Percentiles rank a stretch among this genome's conserved stretches.
Conservation (phyloP, 2,888 invertebrate genomes). For the Pachymerium ferrugineum region DNA sequence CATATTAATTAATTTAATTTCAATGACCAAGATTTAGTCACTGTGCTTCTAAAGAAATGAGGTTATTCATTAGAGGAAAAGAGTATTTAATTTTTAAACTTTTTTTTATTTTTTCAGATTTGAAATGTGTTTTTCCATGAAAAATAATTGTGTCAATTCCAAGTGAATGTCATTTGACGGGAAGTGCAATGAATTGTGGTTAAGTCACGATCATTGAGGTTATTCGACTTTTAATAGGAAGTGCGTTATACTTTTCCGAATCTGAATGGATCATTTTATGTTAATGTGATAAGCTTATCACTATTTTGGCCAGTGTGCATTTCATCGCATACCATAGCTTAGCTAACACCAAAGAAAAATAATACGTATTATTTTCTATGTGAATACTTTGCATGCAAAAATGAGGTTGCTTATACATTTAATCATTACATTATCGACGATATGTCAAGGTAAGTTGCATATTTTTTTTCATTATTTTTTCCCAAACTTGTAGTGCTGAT, state of each 20-base stretch:
- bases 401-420: neutral
- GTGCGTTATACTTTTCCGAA: neutral
- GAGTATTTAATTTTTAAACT: too few relatives aligned
- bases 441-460: neutral
- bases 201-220: neutral
- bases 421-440: neutral
- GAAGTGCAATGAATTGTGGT: neutral
- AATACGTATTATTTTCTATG: too few relatives aligned
- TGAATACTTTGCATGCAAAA: too few relatives aligned
- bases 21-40: too few relatives aligned
- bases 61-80: too few relatives aligned
- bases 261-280: neutral
- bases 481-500: neutral
- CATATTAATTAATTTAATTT: too few relatives aligned
- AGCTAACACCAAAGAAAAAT: neutral
- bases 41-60: too few relatives aligned
- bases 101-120: too few relatives aligned
- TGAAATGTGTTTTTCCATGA: neutral
- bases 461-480: neutral
- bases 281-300: neutral
- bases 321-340: neutral
- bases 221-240: neutral
- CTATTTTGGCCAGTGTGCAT: neutral
- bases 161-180: neutral
- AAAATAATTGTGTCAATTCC: neutral